Evolutionary conservation across 2,797 vertebrate species (phyloP).

Genomic region (Varecia variegata): DNA sequence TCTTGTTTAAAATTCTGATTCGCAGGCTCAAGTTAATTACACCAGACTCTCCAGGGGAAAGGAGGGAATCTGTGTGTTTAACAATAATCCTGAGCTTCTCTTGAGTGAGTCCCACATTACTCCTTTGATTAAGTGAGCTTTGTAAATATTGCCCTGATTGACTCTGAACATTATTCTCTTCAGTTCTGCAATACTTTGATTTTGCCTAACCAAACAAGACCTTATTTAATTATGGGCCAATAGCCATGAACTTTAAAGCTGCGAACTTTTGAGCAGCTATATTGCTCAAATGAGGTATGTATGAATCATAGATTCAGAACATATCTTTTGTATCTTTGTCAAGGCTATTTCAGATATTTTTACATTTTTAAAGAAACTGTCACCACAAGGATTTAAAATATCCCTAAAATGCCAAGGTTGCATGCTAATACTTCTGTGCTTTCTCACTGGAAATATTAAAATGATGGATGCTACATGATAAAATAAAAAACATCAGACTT

Average conservation of each 20-base stretch:
- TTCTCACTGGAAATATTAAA: constrained; percentile 40
- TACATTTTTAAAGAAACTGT: constrained; percentile 66
- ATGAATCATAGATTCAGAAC: neutral
- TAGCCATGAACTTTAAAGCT: neutral
- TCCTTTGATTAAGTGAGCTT: neutral
- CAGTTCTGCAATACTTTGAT: neutral
- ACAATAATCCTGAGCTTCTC: neutral
- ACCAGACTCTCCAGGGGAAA: neutral
- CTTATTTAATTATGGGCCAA: constrained; percentile 31
- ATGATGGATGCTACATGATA: constrained; percentile 7
- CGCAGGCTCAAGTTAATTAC: neutral
- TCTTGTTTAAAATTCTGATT: neutral
- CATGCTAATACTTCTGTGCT: neutral
- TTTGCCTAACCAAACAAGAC: neutral
- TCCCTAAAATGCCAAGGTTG: constrained; percentile 24
- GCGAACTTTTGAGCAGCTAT: neutral
- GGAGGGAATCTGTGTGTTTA: neutral
- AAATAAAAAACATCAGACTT: constrained; percentile 32
- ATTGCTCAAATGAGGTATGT: neutral
- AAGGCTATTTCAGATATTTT: constrained; percentile 54
- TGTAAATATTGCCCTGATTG: neutral
- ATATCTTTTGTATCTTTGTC: constrained; percentile 16
- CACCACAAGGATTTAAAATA: constrained; percentile 51
- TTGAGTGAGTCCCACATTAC: neutral
- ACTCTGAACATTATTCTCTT: neutral